These are phyloP conservation scores for Parnassius glacialis DNA, from an alignment of 2,888 invertebrate species.

Conservation along the genomic window DNA sequence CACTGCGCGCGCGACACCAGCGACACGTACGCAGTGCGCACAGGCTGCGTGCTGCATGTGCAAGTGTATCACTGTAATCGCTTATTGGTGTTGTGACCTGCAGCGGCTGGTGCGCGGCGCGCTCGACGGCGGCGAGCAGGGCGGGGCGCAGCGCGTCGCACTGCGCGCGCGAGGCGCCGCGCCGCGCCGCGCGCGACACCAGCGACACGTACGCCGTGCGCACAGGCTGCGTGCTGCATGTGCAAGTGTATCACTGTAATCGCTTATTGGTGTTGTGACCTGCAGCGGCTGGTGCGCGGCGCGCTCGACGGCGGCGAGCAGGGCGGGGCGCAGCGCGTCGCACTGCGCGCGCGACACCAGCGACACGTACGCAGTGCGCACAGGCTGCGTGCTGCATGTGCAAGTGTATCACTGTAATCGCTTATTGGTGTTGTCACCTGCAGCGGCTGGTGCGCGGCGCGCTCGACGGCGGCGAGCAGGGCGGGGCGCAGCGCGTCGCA, in stretches of 20 bases:
- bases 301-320: constrained; percentile 84
- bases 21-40: constrained; percentile 84
- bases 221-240: no score
- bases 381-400: no score
- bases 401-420: no score
- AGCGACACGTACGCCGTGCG: constrained; percentile 83
- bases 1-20: constrained; percentile 34
- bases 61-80: no score
- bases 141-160: no score
- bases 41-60: no score
- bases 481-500: no score
- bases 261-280: constrained; percentile 43
- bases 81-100: constrained; percentile 66
- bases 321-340: no score
- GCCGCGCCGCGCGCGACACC: no score
- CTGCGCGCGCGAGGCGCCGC: no score
- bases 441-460: constrained; percentile 87
- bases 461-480: constrained; percentile 83
- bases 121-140: constrained; percentile 83
- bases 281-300: constrained; percentile 88
- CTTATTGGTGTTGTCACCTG: constrained; percentile 66
- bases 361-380: constrained; percentile 84
- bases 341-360: constrained; percentile 34
- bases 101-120: constrained; percentile 87
- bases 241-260: no score